These are phyloP conservation scores for Cossypha heuglini DNA, from an alignment of 2,797 vertebrate species.

Conservation along the genomic window DNA sequence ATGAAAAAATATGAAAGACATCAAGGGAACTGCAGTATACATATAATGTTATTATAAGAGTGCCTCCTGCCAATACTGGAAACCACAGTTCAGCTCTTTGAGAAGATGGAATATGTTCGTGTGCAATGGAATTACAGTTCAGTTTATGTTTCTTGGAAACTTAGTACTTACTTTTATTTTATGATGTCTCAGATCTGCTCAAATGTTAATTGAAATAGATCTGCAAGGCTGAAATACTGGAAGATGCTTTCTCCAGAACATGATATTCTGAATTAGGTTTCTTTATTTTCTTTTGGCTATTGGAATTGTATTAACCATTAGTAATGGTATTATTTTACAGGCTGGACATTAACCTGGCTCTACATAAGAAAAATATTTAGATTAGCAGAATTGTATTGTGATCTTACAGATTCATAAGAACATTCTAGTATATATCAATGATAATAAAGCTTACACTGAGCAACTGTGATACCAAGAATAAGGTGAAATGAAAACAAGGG, in stretches of 20 bases:
- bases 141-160: slow-evolving; percentile 45
- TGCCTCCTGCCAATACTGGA: slow-evolving; percentile 49
- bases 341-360: neutral
- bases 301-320: neutral
- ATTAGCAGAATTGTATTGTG: neutral
- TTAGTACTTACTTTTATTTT: slow-evolving; percentile 35
- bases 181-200: neutral
- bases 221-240: neutral
- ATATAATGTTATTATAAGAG: slow-evolving; percentile 56
- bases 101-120: neutral
- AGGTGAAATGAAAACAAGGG: neutral
- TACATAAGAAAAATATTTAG: neutral
- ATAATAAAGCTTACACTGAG: neutral
- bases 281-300: neutral
- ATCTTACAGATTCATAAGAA: neutral
- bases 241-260: neutral
- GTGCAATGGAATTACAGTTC: slow-evolving; percentile 20
- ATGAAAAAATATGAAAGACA: slow-evolving; percentile 62
- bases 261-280: neutral
- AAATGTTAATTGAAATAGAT: slow-evolving; percentile 49
- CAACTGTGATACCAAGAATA: neutral
- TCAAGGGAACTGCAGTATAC: slow-evolving; percentile 37
- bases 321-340: neutral
- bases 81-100: slow-evolving; percentile 33
- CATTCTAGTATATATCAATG: neutral